Percentiles rank a stretch among this genome's conserved stretches.
Evolutionary conservation across 2,797 vertebrate genomes (phyloP).

Genomic region (Arnoldichthys spilopterus): DNA sequence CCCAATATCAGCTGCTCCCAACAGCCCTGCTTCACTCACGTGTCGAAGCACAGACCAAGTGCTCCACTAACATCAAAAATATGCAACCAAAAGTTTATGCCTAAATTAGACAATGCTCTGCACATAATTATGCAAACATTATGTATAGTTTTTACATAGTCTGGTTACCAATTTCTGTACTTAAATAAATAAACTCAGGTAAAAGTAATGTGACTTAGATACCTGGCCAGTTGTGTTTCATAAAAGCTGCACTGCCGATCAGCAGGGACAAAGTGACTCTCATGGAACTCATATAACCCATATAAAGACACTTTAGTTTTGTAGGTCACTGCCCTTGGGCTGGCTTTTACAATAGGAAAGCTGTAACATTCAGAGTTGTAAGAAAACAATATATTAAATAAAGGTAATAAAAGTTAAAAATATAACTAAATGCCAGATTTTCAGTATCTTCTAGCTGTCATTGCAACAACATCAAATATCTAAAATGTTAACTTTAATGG

Average conservation of each 20-base stretch:
- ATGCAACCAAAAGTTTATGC: neutral
- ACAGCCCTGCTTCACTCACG: slow-evolving; percentile 35
- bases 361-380: slow-evolving; percentile 21
- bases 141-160: neutral
- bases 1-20: slow-evolving; percentile 47
- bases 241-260: slow-evolving; percentile 32
- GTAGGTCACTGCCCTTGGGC: slow-evolving; percentile 51
- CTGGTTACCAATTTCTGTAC: slow-evolving; percentile 13
- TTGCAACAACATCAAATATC: no score
- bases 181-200: slow-evolving; percentile 26
- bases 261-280: slow-evolving; percentile 18
- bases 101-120: neutral
- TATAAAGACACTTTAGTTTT: slow-evolving; percentile 40
- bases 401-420: neutral
- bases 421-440: no score
- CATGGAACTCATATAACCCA: slow-evolving; percentile 23
- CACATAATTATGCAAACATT: no score
- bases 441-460: no score
- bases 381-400: neutral
- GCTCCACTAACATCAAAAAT: slow-evolving; percentile 42
- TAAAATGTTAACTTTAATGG: no score
- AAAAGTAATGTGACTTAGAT: slow-evolving; percentile 32
- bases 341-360: slow-evolving; percentile 41
- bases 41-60: slow-evolving; percentile 28
- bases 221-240: slow-evolving; percentile 18